Evolutionary conservation across 2,113 vertebrate genomes (phyloP).

Genomic region (Sprattus sprattus): DNA sequence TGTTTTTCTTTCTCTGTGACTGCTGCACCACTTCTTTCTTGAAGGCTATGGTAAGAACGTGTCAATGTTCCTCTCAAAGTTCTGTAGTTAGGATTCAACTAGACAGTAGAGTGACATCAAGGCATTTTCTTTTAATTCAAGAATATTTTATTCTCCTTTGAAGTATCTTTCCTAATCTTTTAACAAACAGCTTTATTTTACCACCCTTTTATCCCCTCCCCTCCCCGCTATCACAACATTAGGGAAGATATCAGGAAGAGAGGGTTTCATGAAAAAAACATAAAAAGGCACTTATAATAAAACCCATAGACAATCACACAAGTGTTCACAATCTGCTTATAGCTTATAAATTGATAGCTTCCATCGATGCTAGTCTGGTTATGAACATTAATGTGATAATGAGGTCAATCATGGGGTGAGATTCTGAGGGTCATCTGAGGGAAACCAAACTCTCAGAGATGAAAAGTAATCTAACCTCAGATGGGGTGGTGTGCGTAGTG

Average conservation of each 20-base stretch:
- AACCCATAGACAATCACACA: neutral
- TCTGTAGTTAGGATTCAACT: neutral
- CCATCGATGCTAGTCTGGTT: neutral
- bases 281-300: neutral
- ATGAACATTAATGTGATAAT: neutral
- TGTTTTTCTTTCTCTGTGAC: neutral
- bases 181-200: neutral
- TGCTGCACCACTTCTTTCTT: constrained; percentile 53
- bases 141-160: neutral
- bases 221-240: neutral
- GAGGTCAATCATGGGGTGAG: neutral
- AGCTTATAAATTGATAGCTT: neutral
- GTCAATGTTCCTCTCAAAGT: neutral
- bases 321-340: neutral
- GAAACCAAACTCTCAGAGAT: neutral
- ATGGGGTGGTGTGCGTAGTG: neutral
- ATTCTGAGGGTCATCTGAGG: neutral
- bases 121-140: neutral
- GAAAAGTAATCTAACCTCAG: neutral
- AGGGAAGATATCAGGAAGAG: neutral
- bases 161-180: neutral
- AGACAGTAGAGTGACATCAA: neutral
- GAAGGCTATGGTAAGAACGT: constrained; percentile 77
- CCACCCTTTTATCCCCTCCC: neutral
- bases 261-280: neutral